A percentile compares a stretch with the other conserved stretches of the same genome.
Conservation (phyloP, 2,797 vertebrate species). For the Oreochromis mossambicus region DNA sequence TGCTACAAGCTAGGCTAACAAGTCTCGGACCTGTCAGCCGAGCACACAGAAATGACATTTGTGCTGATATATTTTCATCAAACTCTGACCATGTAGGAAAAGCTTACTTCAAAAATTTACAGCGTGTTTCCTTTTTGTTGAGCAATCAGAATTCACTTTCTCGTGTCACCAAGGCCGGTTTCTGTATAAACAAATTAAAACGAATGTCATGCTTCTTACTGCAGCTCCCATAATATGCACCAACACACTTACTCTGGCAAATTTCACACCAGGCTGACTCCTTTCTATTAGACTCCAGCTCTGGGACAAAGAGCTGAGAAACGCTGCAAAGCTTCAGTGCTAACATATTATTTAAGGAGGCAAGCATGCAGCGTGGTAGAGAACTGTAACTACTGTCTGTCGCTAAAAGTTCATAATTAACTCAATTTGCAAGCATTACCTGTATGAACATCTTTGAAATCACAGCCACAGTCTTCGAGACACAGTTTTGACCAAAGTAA, state of each 20-base stretch:
- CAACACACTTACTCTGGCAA: background rate
- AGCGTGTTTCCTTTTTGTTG: background rate
- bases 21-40: background rate
- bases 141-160: background rate
- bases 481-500: background rate
- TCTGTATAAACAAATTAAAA: background rate
- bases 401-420: background rate
- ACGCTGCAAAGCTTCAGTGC: background rate
- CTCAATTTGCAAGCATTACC: background rate
- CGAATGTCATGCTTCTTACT: background rate
- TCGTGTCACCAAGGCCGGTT: background rate
- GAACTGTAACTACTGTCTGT: background rate
- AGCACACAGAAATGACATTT: background rate
- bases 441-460: background rate
- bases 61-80: background rate
- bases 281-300: background rate
- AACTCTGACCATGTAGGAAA: background rate
- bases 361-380: background rate
- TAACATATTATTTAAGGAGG: conserved; percentile 9
- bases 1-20: background rate
- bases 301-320: background rate
- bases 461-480: background rate
- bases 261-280: background rate
- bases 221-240: background rate
- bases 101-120: background rate